Evolutionary conservation across 2,113 vertebrate species (phyloP).

Genomic region (Chaetorhynchus papuensis): DNA sequence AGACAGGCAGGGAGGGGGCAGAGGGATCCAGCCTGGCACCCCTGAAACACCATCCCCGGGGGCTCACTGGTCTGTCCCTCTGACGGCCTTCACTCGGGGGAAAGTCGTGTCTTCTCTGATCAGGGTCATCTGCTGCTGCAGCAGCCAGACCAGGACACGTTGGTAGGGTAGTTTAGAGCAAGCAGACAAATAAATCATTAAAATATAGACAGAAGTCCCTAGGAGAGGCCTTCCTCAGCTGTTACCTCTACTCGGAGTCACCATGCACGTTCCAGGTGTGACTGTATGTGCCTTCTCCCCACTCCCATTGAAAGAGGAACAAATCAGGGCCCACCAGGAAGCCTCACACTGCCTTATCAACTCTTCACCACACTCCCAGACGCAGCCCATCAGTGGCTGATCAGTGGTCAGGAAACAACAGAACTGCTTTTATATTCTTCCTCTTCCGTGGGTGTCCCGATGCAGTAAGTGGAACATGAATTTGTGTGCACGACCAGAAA

Average conservation of each 20-base stretch:
- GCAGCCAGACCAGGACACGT: neutral
- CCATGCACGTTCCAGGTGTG: neutral
- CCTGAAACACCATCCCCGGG: neutral
- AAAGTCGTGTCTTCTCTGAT: neutral
- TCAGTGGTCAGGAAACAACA: neutral
- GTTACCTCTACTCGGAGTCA: neutral
- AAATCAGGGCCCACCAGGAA: neutral
- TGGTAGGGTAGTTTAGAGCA: neutral
- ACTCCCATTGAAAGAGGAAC: neutral
- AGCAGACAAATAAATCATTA: neutral
- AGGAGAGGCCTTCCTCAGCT: neutral
- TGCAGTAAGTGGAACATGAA: neutral
- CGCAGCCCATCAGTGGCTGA: neutral
- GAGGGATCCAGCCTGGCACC: neutral
- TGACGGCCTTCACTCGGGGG: fast-evolving
- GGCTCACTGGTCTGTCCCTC: neutral
- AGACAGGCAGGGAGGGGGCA: neutral
- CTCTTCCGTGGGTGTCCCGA: fast-evolving
- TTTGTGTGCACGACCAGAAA: neutral
- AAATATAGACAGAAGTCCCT: neutral
- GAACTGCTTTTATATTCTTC: neutral
- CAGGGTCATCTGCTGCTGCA: neutral
- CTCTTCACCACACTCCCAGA: neutral
- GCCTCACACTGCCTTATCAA: neutral
- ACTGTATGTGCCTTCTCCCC: neutral